Percentiles rank a stretch among this genome's conserved stretches.
These are phyloP conservation scores for Cynoglossus semilaevis DNA, from an alignment of 2,113 vertebrate species.

Conservation along the genomic window DNA sequence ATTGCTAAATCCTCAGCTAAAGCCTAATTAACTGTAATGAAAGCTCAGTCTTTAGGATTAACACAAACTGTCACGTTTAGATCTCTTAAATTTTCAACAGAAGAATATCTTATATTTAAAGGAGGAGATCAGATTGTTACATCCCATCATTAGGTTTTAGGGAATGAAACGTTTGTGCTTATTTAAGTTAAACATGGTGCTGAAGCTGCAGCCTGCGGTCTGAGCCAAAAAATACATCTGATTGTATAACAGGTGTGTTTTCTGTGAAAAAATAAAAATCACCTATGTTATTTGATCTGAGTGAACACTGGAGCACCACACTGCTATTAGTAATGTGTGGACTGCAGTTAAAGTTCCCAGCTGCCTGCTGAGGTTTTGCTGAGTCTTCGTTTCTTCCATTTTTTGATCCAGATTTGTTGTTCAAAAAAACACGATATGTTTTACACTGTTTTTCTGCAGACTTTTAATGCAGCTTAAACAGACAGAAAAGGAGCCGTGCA, in stretches of 20 bases:
- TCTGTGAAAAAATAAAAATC: slow-evolving; percentile 12
- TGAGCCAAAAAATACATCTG: slow-evolving; percentile 52
- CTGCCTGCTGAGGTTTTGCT: slow-evolving; percentile 29
- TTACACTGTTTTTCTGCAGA: slow-evolving; percentile 1
- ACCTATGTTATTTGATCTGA: slow-evolving; percentile 43
- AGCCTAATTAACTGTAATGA: too few relatives aligned
- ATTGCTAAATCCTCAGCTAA: too few relatives aligned
- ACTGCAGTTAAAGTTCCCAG: slow-evolving; percentile 38
- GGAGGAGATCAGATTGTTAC: neutral
- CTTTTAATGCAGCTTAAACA: slow-evolving; percentile 10
- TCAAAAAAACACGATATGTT: slow-evolving; percentile 20
- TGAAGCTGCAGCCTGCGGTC: slow-evolving; percentile 24
- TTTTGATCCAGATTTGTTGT: slow-evolving; percentile 48
- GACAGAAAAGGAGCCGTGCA: slow-evolving; percentile 16
- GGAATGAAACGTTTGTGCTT: slow-evolving; percentile 6
- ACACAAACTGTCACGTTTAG: too few relatives aligned
- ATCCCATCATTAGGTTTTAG: slow-evolving; percentile 1
- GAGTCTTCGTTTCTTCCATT: slow-evolving; percentile 34
- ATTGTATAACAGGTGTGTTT: slow-evolving; percentile 63
- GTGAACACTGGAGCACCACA: slow-evolving; percentile 7
- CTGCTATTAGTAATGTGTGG: slow-evolving; percentile 31
- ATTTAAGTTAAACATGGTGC: slow-evolving; percentile 19
- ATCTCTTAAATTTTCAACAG: too few relatives aligned
- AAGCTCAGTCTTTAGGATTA: neutral
- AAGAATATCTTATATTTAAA: too few relatives aligned